Conservation (phyloP, 2,888 invertebrate genomes). For the Drosophila ochracea region DNA sequence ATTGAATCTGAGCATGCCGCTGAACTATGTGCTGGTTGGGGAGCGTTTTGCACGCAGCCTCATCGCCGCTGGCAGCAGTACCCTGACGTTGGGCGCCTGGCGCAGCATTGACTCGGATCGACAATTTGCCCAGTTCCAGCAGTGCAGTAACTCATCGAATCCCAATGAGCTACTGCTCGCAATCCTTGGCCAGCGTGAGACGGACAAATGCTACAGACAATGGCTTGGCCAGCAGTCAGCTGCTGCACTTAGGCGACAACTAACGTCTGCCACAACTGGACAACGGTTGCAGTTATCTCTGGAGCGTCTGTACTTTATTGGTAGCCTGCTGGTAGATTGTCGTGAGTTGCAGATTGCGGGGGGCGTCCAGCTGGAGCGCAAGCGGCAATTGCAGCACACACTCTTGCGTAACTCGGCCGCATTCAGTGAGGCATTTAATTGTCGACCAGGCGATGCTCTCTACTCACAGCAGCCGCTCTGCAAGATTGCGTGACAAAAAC, state of each 20-base stretch:
- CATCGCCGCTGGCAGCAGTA: conserved; percentile 79
- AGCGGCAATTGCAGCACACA: conserved; percentile 70
- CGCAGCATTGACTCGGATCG: conserved; percentile 83
- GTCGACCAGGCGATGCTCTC: conserved; percentile 68
- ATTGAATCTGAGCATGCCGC: conserved; percentile 71
- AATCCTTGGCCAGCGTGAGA: conserved; percentile 73
- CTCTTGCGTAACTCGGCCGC: conserved; percentile 76
- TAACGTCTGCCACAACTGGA: conserved; percentile 45
- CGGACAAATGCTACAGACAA: conserved; percentile 63
- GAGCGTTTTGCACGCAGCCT: conserved; percentile 79
- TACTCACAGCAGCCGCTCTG: conserved; percentile 60
- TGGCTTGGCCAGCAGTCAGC: conserved; percentile 71
- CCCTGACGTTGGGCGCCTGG: conserved; percentile 81
- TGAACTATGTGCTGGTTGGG: conserved; percentile 75
- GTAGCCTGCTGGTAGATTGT: conserved; percentile 76
- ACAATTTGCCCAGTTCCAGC: conserved; percentile 69
- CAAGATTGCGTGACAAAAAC: conserved; percentile 26
- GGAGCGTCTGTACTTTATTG: conserved; percentile 78
- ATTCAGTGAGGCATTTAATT: conserved; percentile 80
- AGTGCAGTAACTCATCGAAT: conserved; percentile 60
- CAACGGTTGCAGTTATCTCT: conserved; percentile 66
- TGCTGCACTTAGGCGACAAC: not conserved
- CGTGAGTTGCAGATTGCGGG: conserved; percentile 33
- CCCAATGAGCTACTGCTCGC: conserved; percentile 77
- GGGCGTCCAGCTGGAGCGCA: conserved; percentile 48